These are phyloP conservation scores for Asarcornis scutulata DNA, from an alignment of 2,113 vertebrate genomes.

Conservation along the genomic window DNA sequence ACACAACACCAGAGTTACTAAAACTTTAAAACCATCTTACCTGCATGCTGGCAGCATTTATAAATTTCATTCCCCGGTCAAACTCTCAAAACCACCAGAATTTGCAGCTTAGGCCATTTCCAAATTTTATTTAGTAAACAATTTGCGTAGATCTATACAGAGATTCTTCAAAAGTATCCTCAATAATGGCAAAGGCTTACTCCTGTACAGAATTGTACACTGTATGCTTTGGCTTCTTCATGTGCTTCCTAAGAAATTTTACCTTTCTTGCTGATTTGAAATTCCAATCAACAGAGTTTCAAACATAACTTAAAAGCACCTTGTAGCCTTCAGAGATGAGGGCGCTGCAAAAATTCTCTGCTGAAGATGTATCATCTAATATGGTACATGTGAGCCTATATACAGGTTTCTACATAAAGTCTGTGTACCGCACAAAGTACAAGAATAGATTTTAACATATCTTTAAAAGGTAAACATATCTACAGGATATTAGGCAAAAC, in stretches of 20 bases:
- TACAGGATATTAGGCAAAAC: neutral
- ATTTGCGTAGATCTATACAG: neutral
- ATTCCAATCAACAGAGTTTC: constrained; percentile 40
- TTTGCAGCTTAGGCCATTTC: neutral
- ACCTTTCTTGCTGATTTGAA: constrained; percentile 35
- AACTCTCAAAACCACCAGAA: constrained; percentile 17
- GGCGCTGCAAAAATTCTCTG: neutral
- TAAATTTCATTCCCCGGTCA: neutral
- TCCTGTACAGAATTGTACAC: neutral
- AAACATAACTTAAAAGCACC: constrained; percentile 40
- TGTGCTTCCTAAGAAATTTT: neutral
- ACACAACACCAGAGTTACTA: neutral
- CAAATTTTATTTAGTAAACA: neutral
- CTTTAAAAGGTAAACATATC: neutral
- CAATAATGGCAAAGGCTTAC: neutral
- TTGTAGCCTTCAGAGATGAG: neutral
- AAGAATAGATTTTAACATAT: neutral
- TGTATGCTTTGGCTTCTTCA: neutral
- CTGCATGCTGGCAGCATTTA: neutral
- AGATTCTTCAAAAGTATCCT: neutral
- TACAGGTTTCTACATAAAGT: neutral
- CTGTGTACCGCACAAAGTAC: neutral
- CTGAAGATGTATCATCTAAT: neutral
- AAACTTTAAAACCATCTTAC: constrained; percentile 7
- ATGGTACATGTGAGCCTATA: neutral